These are phyloP conservation scores for Crepidodera aurea DNA, from an alignment of 2,888 invertebrate species.

Conservation along the genomic window DNA sequence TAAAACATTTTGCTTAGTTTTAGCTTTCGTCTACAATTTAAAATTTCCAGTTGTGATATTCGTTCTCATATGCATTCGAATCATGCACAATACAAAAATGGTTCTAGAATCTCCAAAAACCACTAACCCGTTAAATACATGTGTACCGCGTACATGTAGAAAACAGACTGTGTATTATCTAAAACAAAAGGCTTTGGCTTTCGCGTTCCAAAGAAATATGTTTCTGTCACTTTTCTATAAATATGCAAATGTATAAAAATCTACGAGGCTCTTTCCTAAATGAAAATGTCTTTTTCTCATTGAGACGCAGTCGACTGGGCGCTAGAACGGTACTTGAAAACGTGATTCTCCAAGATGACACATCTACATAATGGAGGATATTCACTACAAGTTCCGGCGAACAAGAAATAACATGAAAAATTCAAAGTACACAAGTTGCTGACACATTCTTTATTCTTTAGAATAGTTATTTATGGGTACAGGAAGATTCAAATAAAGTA, in stretches of 20 bases:
- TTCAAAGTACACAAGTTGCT: constrained; percentile 16
- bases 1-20: no score
- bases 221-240: constrained; percentile 44
- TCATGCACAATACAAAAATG: background rate
- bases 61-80: background rate
- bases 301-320: constrained; percentile 12
- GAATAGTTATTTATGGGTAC: background rate
- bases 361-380: constrained; percentile 28
- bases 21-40: no score
- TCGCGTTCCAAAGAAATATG: constrained; percentile 25
- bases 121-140: background rate
- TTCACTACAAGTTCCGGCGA: constrained; percentile 19
- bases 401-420: constrained; percentile 13
- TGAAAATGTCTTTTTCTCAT: constrained; percentile 27
- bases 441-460: constrained; percentile 4
- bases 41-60: no score
- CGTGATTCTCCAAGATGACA: constrained; percentile 33
- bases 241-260: constrained; percentile 42
- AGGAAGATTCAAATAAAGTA: background rate
- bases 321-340: constrained; percentile 18
- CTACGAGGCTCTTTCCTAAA: constrained; percentile 31
- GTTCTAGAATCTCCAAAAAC: no score
- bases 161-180: constrained; percentile 4
- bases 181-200: constrained; percentile 9
- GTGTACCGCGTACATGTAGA: background rate